phyloP scores from a whole-genome alignment of 2,797 vertebrate genomes.

The Poecilia velifera region DNA sequence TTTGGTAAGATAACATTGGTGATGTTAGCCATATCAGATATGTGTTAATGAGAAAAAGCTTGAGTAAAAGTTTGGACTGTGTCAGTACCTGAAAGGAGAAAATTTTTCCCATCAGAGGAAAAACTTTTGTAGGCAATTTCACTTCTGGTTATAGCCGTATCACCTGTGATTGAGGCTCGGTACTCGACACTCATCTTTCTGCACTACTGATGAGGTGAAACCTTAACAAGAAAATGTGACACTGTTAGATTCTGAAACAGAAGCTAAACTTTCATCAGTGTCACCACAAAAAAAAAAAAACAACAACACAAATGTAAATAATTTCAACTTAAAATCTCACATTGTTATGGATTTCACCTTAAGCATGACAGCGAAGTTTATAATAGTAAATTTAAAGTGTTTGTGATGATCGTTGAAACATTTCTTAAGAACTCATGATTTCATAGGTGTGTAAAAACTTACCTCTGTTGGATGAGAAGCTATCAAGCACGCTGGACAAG shows the following conservation, averaged over 20 bases:
- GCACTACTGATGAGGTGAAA: constrained; percentile 2
- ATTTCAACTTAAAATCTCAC: background rate
- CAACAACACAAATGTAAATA: too few relatives aligned
- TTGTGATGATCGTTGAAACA: background rate
- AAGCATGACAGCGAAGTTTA: background rate
- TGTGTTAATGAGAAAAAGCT: background rate
- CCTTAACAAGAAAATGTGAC: background rate
- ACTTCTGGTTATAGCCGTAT: constrained; percentile 45
- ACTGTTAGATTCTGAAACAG: background rate
- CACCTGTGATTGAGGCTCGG: constrained; percentile 21
- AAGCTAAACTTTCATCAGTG: background rate
- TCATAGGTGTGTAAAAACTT: background rate
- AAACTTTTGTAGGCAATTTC: constrained; percentile 44
- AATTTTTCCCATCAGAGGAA: constrained; percentile 15
- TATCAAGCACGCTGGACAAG: background rate
- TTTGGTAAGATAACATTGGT: background rate
- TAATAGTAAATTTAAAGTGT: background rate
- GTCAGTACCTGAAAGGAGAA: constrained; percentile 55
- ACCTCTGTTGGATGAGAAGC: background rate
- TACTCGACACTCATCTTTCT: constrained; percentile 57
- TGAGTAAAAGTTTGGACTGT: background rate
- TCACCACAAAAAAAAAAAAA: background rate
- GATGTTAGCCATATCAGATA: background rate
- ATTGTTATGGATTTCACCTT: too few relatives aligned
- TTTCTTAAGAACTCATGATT: background rate